Percentiles rank a stretch among this genome's conserved stretches.
These are phyloP conservation scores for Cecropterus lyciades DNA, from an alignment of 1,140 invertebrate genomes.

Conservation along the genomic window DNA sequence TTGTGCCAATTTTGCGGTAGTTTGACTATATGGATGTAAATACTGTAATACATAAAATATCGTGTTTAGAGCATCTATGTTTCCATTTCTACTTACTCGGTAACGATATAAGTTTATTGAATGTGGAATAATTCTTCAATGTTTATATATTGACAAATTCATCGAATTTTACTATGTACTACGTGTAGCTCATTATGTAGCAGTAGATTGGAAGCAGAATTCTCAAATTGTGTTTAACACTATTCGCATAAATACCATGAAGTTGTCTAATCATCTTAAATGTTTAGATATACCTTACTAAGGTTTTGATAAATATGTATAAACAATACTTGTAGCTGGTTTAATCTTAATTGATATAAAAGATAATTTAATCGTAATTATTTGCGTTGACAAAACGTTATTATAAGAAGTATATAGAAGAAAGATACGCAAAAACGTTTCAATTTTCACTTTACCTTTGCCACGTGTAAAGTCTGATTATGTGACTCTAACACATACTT, in stretches of 20 bases:
- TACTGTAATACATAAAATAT: conserved; percentile 22
- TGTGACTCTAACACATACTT: too few species aligned
- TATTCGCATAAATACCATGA: conserved; percentile 10
- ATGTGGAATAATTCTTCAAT: background rate
- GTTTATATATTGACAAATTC: conserved; percentile 1
- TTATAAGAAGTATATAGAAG: background rate
- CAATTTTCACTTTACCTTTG: background rate
- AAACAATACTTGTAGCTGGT: background rate
- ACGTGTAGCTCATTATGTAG: conserved; percentile 17
- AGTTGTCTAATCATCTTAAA: conserved; percentile 17
- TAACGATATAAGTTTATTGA: background rate
- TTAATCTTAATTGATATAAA: background rate
- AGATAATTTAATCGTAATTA: conserved; percentile 1
- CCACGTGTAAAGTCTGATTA: too few species aligned
- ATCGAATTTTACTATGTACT: conserved; percentile 19
- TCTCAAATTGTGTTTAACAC: conserved; percentile 11
- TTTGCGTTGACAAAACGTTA: background rate
- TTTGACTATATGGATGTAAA: conserved; percentile 29
- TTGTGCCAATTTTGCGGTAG: conserved; percentile 34
- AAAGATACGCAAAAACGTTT: conserved; percentile 5
- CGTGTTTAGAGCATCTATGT: conserved; percentile 25
- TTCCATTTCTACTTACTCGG: conserved; percentile 16
- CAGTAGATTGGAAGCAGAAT: conserved; percentile 1
- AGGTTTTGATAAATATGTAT: conserved; percentile 25
- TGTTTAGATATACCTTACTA: conserved; percentile 22